These are phyloP conservation scores for Yasuhikotakia modesta DNA, from an alignment of 2,797 vertebrate species.

Conservation along the genomic window DNA sequence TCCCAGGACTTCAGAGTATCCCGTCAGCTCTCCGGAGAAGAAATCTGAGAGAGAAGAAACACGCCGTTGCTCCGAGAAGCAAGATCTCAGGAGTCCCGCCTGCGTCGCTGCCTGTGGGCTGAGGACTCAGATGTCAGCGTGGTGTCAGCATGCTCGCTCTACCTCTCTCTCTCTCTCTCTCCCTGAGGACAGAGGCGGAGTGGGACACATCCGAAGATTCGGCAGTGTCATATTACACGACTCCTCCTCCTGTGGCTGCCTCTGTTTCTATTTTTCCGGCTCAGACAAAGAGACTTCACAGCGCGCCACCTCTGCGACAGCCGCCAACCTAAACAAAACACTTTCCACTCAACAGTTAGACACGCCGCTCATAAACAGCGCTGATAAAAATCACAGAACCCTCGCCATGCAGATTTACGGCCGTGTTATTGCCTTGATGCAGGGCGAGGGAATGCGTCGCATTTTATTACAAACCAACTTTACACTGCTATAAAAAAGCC, in stretches of 20 bases:
- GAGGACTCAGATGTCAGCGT: constrained; percentile 59
- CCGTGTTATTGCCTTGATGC: neutral
- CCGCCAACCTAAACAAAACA: constrained; percentile 47
- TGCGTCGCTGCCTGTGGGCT: constrained; percentile 49
- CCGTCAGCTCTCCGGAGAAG: constrained; percentile 12
- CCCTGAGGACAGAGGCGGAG: constrained; percentile 29
- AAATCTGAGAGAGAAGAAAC: constrained; percentile 24
- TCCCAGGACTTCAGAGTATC: constrained; percentile 50
- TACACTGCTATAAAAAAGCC: constrained; percentile 12
- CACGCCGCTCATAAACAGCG: constrained; percentile 1
- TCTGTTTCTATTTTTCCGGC: constrained; percentile 61
- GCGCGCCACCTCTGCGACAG: constrained; percentile 40
- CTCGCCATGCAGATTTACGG: neutral
- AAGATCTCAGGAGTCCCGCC: constrained; percentile 43
- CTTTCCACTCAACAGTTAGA: constrained; percentile 27
- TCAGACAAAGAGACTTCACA: constrained; percentile 56
- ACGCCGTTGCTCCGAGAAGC: constrained; percentile 7
- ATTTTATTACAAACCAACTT: constrained; percentile 13
- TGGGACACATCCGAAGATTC: constrained; percentile 60
- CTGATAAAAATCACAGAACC: neutral
- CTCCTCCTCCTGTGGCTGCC: constrained; percentile 69
- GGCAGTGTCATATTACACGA: constrained; percentile 77
- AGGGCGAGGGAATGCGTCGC: neutral
- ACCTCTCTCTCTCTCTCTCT: constrained; percentile 26
- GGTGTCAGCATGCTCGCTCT: constrained; percentile 49